These are phyloP conservation scores for Peucedramus taeniatus DNA, from an alignment of 2,113 vertebrate genomes.

Conservation along the genomic window DNA sequence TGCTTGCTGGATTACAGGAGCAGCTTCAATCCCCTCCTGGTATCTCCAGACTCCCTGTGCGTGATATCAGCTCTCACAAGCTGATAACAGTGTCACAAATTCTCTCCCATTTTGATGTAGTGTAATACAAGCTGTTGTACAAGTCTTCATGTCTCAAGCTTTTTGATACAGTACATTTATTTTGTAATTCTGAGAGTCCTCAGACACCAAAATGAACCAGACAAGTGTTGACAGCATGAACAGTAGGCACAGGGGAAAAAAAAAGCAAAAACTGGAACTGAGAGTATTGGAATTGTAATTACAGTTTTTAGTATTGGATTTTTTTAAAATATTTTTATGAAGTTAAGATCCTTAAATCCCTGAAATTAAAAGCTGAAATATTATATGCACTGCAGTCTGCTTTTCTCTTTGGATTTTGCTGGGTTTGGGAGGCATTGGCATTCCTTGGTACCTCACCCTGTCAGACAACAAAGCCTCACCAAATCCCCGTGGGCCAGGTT, in stretches of 20 bases:
- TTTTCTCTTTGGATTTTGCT: not conserved
- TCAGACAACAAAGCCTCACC: not conserved
- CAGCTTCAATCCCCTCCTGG: not conserved
- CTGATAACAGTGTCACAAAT: not conserved
- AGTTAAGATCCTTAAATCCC: not conserved
- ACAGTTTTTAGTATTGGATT: not conserved
- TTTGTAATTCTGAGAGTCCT: not conserved
- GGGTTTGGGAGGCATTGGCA: not conserved
- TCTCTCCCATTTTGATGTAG: not conserved
- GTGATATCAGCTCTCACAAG: not conserved
- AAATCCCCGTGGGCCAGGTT: not conserved
- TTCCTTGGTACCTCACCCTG: not conserved
- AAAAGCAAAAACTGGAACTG: not conserved
- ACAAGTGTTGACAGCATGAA: not conserved
- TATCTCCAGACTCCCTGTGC: not conserved
- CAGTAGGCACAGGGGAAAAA: not conserved
- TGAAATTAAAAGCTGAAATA: not conserved
- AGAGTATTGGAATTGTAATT: not conserved
- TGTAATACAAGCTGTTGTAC: conserved; percentile 1
- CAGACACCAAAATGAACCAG: not conserved
- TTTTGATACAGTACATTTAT: not conserved
- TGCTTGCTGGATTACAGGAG: not conserved
- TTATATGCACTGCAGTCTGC: not conserved
- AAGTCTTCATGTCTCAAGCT: not conserved
- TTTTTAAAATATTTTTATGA: not conserved